Base-by-base conservation (phyloP, 2,888 invertebrate species). In the Melinopterus prodromus region DNA sequence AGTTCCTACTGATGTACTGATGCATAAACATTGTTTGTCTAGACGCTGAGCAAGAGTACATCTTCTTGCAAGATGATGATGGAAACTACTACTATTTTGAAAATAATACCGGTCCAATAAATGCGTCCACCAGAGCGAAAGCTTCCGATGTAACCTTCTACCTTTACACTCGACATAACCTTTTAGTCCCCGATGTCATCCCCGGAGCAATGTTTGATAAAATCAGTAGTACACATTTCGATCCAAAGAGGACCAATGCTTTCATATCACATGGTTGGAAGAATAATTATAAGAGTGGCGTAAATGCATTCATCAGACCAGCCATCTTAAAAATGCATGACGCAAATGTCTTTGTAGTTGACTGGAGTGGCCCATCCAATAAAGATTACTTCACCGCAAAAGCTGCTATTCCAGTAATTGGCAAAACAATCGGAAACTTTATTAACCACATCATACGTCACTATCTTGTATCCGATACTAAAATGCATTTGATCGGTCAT, bases 211-310 rank as follows among this genome's bases (percentile, higher is more conserved):
- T 15, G 15, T n/a, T 37, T 16, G 16, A 37, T 16, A 12, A 6
- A 14, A 53, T 71, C 71, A 37, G 14, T 6, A 37, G 1, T 7
- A 16, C 69, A 69, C 69, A 77, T 77, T 77, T 35, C n/a, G n/a
- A 77, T 14, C 7, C 83, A 9, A 77, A 71, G 0, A 82, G 84
- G 75, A 76, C 79, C 9, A 86, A 83, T 1, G 82, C 87, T n/a
- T 87, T 88, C 79, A 81, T 88, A 5, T 81, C 85, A 7, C 88
- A 89, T 80, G 88, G 89, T 16, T 88, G 87, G 87, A 82, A 82
- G 6, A 87, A 86, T 79, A 80, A 85, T 77, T 78, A 85, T 69
- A 76, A 53, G 15, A 86, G 87, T 37, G 70, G 79, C 6, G 80
- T 88, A 15, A 85, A 85, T 77, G 78, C 74, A 6, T 6, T 81